Base-by-base conservation (phyloP, 1,140 invertebrate genomes). In the Protaetia brevitarsis region DNA sequence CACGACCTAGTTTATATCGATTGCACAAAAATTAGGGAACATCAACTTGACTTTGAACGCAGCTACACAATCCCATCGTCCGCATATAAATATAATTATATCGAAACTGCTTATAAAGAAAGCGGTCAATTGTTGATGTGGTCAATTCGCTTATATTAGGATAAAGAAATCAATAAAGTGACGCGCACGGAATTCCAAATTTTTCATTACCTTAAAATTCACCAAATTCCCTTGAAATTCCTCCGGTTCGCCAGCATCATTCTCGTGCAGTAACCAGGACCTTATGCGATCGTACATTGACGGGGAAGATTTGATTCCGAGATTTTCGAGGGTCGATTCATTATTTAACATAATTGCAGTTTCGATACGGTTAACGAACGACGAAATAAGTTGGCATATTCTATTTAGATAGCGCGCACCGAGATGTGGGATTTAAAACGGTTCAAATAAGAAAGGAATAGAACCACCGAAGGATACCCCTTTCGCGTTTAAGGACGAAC, bases 271-370 rank as follows among this genome's bases (percentile, higher is more conserved):
- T 13, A 75, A 31, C 73, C 73, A 75, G 10, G 72, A 69, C 23
- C 70, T 68, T 30, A 75, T 66, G 30, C 67, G 63, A 2, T 56
- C 68, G 56, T 75, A 75, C 65, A 75, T 69, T 10, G 73, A 75
- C 10, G 73, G 69, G 0, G 30, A 62, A 26, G 13, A 62, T 59
- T 59, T 59, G 26, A 59, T 59, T 28, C 27, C 30, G n/a, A n/a
- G n/a, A 13, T n/a, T 30, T 29, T 59, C 30, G 2, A 13, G 16
- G 30, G 19, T 59, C 13, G 16, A 13, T 11, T 29, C 27, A 59
- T 30, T 16, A 11, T 13, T 59, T 29, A 29, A 13, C 30, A 59
- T 30, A 30, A 27, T 59, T 30, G n/a, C 7, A 59, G 29, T 31
- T 29, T 27, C 7, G n/a, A 29, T 31, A n/a, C n/a, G n/a, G n/a